Evolutionary conservation across 2,888 invertebrate species (phyloP), one percentile per base, ranked within the genome.

Genomic region (Isotomurus palustris): DNA sequence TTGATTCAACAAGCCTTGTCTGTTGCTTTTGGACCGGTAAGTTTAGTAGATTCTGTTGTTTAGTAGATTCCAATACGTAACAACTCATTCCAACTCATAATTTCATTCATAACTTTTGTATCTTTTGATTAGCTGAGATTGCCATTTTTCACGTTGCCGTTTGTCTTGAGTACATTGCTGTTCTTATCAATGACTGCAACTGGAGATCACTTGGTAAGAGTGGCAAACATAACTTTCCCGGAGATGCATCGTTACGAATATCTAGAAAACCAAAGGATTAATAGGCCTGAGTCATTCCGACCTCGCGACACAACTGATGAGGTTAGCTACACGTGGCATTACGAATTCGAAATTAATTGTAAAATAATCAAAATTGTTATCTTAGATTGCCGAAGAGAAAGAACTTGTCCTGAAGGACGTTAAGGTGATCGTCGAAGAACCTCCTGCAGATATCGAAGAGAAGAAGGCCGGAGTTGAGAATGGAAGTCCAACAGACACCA

Each of bases 111-210:
- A 29, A 19, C 40, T 17, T 53, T 49, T 47, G 32, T 28, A 51
- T 47, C n/a, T n/a, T n/a, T n/a, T n/a, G n/a, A n/a, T 19, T 38
- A 70, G 70, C 21, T 57, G 3, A 52, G 52, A 49, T 62, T 76
- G 29, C 75, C 75, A 4, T 68, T 74, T 29, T 67, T 76, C 35
- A 73, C 75, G 3, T 38, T 77, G 24, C 76, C 77, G 0, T 77
- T 75, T 63, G 73, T 75, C 35, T 45, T 75, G 40, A 72, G 73
- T 8, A 71, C 73, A 2, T 71, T 75, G 65, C 44, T 76, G n/a
- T 76, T 77, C 64, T 56, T 76, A 25, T 74, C 74, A 36, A 69
- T 76, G 14, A 72, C 73, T 5, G 64, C 73, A 5, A 69, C 68
- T 19, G 73, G 71, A 17, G 62, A 70, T 2, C 62, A 61, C 14